These are phyloP conservation scores for Vipera ursinii DNA, from an alignment of 2,797 vertebrate species.

Conservation along the genomic window DNA sequence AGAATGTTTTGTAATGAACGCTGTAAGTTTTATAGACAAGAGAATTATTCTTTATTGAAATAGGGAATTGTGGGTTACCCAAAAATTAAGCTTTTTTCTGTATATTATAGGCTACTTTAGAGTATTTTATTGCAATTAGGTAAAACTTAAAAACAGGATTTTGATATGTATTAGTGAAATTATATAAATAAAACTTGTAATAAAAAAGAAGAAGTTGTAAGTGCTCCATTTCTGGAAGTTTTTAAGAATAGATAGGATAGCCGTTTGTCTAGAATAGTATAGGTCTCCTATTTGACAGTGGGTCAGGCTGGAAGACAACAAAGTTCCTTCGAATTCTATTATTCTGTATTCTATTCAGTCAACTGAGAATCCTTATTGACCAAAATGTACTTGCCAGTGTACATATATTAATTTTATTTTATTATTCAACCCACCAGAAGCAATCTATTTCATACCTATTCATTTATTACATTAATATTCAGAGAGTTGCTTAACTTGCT, in stretches of 20 bases:
- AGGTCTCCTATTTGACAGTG: neutral
- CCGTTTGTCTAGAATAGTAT: neutral
- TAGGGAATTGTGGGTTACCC: no score
- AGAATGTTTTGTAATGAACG: no score
- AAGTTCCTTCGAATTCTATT: neutral
- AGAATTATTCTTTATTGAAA: no score
- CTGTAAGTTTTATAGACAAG: no score
- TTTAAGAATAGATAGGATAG: neutral
- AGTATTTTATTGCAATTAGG: no score
- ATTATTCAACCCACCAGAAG: neutral
- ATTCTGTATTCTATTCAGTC: neutral
- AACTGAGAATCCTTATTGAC: slow-evolving; percentile 30
- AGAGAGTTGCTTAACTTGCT: neutral
- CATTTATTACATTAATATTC: neutral
- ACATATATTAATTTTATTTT: slow-evolving; percentile 14
- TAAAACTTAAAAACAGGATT: no score
- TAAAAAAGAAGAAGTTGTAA: neutral
- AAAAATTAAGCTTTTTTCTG: no score
- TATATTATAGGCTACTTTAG: no score
- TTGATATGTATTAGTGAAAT: no score
- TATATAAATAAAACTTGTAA: no score
- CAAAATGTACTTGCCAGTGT: neutral
- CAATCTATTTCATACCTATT: neutral
- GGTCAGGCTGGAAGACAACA: neutral
- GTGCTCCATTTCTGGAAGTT: neutral